Evolutionary conservation across 2,888 invertebrate species (phyloP), one percentile per base, ranked within the genome.

Genomic region (Omphaloscelis lunosa): DNA sequence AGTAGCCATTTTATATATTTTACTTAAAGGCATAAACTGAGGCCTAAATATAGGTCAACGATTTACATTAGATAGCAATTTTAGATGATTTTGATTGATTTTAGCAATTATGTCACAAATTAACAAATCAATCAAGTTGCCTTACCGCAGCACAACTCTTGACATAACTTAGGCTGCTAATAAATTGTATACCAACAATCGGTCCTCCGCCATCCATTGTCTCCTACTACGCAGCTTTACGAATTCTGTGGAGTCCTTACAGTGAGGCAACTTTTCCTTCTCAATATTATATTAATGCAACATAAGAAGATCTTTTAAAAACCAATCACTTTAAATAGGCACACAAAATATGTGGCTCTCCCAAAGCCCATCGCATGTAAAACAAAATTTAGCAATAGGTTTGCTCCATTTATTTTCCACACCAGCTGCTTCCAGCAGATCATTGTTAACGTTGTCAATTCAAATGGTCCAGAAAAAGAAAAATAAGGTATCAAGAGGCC

Each of bases 161-260:
- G 17, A 11, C 12, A 17, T 41, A 27, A 27, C 1, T 41, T 12
- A 27, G 3, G 51, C 9, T 20, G 8, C 20, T 69, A 67, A 17
- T 66, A n/a, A 17, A 71, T 45, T 17, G 7, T 7, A 17, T 2
- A 6, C 9, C 6, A 65, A 29, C 2, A 17, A 23, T 17, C 7
- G n/a, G 11, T n/a, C 2, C n/a, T n/a, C 17, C 0, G 11, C 7
- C 11, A 11, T 17, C 0, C 11, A 41, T n/a, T n/a, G n/a, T n/a
- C n/a, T n/a, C n/a, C n/a, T n/a, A n/a, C n/a, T n/a, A n/a, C n/a
- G n/a, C n/a, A n/a, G n/a, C n/a, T n/a, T n/a, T n/a, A n/a, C n/a
- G n/a, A n/a, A n/a, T n/a, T n/a, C n/a, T n/a, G n/a, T n/a, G n/a
- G n/a, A n/a, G n/a, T n/a, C n/a, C n/a, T n/a, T n/a, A n/a, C n/a